A percentile compares a stretch with the other conserved stretches of the same genome.
These are phyloP conservation scores for Sylvietta virens DNA, from an alignment of 2,113 vertebrate species.

Conservation along the genomic window DNA sequence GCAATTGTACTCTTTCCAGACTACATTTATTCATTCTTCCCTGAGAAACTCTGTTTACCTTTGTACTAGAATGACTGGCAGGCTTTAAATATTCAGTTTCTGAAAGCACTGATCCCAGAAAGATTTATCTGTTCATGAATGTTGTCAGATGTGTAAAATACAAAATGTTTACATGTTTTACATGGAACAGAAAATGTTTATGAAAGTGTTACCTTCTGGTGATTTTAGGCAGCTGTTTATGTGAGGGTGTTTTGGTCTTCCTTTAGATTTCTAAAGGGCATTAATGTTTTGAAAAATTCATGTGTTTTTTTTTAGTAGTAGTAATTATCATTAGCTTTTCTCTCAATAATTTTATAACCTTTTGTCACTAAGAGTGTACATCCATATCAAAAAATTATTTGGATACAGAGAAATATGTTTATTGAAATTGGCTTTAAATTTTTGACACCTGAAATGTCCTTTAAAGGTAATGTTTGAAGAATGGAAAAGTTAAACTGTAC, in stretches of 20 bases:
- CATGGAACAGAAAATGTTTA: not conserved
- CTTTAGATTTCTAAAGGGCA: not conserved
- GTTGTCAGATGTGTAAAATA: not conserved
- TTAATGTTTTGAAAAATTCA: not conserved
- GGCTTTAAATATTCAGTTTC: not conserved
- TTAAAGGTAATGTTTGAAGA: not conserved
- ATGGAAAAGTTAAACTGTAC: not conserved
- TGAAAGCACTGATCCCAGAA: not conserved
- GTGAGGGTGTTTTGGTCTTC: not conserved
- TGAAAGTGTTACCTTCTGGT: not conserved
- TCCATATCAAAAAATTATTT: not conserved
- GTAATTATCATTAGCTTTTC: not conserved
- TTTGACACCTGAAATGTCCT: not conserved
- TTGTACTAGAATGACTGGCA: not conserved
- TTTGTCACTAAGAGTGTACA: not conserved
- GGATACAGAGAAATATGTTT: not conserved
- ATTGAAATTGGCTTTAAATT: not conserved
- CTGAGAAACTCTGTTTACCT: not conserved
- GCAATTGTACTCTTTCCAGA: not conserved
- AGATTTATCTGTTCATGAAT: not conserved
- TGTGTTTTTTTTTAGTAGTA: not conserved
- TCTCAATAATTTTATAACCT: not conserved
- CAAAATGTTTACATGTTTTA: not conserved
- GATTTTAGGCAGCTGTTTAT: not conserved
- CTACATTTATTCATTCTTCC: not conserved